phyloP scores from a whole-genome alignment of 2,113 vertebrate species.

The Pyxicephalus adspersus region DNA sequence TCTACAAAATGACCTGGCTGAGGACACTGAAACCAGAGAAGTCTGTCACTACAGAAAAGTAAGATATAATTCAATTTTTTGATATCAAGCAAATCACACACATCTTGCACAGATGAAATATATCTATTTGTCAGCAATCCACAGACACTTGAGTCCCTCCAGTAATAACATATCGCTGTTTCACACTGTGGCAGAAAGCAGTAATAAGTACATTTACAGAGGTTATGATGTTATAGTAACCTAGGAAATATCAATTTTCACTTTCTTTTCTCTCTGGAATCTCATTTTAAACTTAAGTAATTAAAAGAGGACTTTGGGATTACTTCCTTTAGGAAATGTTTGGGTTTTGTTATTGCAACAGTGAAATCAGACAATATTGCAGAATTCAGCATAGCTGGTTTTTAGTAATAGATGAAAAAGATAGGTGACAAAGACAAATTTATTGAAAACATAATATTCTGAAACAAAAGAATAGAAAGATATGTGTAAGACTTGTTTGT shows the following conservation, averaged over 20 bases:
- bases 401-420: background rate
- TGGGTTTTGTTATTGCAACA: background rate
- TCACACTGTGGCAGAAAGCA: constrained; percentile 20
- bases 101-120: background rate
- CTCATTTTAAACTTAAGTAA: constrained; percentile 12
- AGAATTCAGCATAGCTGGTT: background rate
- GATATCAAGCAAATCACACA: background rate
- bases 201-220: constrained; percentile 35
- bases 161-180: background rate
- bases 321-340: background rate
- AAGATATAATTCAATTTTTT: background rate
- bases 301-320: background rate
- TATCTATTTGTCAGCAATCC: background rate
- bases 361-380: background rate
- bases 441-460: too few species aligned
- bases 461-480: too few species aligned
- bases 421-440: background rate
- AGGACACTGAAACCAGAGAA: too few species aligned
- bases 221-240: constrained; percentile 25
- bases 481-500: too few species aligned
- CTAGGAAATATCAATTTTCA: constrained; percentile 15
- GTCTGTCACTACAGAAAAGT: background rate
- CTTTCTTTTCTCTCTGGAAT: constrained; percentile 24
- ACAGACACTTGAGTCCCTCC: constrained; percentile 1
- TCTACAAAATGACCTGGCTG: too few species aligned